Evolutionary conservation across 2,113 vertebrate genomes (phyloP).

Genomic region (Ceratotherium simum): DNA sequence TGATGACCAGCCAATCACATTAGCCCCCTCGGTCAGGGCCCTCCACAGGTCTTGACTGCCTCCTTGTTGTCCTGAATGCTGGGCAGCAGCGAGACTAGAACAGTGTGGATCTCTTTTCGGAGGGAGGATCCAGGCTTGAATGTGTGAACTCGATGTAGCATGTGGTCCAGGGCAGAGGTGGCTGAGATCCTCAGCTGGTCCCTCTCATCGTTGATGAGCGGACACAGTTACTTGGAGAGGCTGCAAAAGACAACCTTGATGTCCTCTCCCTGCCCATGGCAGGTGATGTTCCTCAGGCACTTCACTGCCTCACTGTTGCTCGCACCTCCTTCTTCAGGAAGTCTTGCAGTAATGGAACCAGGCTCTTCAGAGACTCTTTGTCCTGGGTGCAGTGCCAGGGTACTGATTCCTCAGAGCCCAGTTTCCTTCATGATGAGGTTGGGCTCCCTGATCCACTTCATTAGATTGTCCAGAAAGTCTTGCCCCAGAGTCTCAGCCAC

Average conservation of each 20-base stretch:
- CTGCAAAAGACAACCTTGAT: slow-evolving; percentile 8
- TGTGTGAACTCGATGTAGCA: not conserved
- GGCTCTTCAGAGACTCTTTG: not conserved
- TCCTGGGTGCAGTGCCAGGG: slow-evolving; percentile 55
- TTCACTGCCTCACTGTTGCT: slow-evolving; percentile 54
- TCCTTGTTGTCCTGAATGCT: slow-evolving; percentile 33
- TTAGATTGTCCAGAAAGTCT: slow-evolving; percentile 11
- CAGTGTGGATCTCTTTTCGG: not conserved
- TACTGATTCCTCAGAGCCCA: slow-evolving; percentile 53
- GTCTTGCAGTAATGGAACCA: not conserved
- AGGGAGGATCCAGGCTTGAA: not conserved
- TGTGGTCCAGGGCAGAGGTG: slow-evolving; percentile 33
- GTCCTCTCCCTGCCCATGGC: not conserved
- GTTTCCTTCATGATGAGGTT: slow-evolving; percentile 37
- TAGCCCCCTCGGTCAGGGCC: slow-evolving; percentile 13
- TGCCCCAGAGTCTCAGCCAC: slow-evolving; percentile 36
- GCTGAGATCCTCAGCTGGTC: slow-evolving; percentile 11
- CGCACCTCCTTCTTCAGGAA: not conserved
- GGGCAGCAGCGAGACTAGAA: slow-evolving; percentile 36
- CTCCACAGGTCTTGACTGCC: slow-evolving; percentile 47
- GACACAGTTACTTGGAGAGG: not conserved
- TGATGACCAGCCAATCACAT: not conserved
- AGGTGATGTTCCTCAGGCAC: slow-evolving; percentile 50
- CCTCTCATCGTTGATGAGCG: slow-evolving; percentile 57
- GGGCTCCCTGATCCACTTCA: slow-evolving; percentile 40